A percentile compares a stretch with the other conserved stretches of the same genome.
Conservation (phyloP, 30 jellyfish, hydroid and myxozoan species). For the Mastigias papua region DNA sequence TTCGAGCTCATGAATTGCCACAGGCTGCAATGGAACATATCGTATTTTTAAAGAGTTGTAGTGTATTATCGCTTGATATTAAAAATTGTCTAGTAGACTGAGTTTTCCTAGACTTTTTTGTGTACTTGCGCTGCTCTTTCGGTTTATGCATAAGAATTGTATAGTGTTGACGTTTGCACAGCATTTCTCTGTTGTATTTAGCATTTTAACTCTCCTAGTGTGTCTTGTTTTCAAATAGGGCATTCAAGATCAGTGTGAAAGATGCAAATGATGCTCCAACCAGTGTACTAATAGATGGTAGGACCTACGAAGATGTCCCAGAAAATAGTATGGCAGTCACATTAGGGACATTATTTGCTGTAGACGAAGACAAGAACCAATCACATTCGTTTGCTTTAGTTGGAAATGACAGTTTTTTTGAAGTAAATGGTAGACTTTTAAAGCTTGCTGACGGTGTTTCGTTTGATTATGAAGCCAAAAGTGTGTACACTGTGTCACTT, state of each 20-base stretch:
- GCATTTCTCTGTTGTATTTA: background rate
- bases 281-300: constrained; percentile 54
- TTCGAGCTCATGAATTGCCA: background rate
- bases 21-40: too few relatives aligned
- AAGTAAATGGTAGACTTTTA: constrained; percentile 13
- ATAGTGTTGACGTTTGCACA: background rate
- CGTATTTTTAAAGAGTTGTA: too few relatives aligned
- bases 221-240: background rate
- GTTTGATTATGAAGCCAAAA: constrained; percentile 70
- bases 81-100: too few relatives aligned
- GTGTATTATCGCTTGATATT: too few relatives aligned
- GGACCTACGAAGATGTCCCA: constrained; percentile 21
- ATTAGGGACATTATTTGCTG: constrained; percentile 67
- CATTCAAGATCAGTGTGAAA: constrained; percentile 28
- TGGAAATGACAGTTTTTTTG: constrained; percentile 34
- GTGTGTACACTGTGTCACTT: constrained; percentile 26
- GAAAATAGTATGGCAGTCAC: constrained; percentile 61
- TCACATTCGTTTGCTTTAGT: constrained; percentile 44
- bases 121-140: too few relatives aligned
- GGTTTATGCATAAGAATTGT: too few relatives aligned
- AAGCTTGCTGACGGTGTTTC: constrained; percentile 48
- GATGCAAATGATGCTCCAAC: constrained; percentile 87
- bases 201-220: background rate
- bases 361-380: constrained; percentile 85
- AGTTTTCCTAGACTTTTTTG: too few relatives aligned